Evolutionary conservation across 2,113 vertebrate species (phyloP), one percentile per base, ranked within the genome.

Genomic region (Pongo abelii): DNA sequence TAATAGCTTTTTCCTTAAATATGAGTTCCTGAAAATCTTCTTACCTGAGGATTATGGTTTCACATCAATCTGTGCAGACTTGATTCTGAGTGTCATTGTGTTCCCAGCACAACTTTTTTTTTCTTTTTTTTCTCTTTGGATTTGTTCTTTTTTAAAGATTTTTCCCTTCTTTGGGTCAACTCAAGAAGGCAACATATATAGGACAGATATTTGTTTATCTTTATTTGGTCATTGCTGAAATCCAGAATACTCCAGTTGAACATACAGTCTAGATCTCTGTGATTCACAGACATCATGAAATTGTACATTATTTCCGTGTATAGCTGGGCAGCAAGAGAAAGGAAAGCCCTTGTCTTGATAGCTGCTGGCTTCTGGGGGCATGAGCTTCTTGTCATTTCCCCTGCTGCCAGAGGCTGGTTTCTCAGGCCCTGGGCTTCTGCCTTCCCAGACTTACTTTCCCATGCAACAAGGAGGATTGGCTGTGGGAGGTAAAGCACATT

Each of bases 291-390:
- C 30, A 1, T 22, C 0, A 12, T 48, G 43, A 46, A 38, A 14
- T 16, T 72, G 18, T 32, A 3, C 3, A 0, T 30, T 9, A 17
- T 59, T 18, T 35, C 78, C 20, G 2, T 0, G 2, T 27, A 30
- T 2, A 40, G 35, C 78, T 88, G 8, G 83, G 38, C 74, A n/a
- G 30, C 67, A n/a, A 14, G 48, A 35, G 72, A 79, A 67, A 25
- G 38, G n/a, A 27, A 22, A 43, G 2, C 20, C 64, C 16, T 10
- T 25, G 27, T 35, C 18, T 32, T 0, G 0, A 1, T 32, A 7
- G 6, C 40, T 23, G 6, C 32, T 12, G 30, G 61, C 52, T 10
- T 57, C 23, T 0, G 5, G 32, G 10, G 5, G 5, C 30, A 3
- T 2, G 48, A 4, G 3, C 43, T 52, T 70, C 40, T 77, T 12